A percentile compares a stretch with the other conserved stretches of the same genome.
Evolutionary conservation across 2,888 invertebrate species (phyloP).

Genomic region (Drosophila emarginata): DNA sequence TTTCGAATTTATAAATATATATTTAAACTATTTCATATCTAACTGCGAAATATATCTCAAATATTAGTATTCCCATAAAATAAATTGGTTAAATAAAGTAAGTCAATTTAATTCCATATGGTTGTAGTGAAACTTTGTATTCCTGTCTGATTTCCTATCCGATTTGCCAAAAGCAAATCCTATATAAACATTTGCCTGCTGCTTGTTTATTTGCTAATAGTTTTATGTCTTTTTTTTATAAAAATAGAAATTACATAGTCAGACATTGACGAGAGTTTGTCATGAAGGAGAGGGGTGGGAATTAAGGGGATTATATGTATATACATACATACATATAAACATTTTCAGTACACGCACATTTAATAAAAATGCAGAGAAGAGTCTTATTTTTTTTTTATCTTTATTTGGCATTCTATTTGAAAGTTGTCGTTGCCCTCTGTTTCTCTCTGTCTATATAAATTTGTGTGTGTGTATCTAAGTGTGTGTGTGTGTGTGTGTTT

Average conservation of each 20-base stretch:
- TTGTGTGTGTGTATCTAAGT: constrained; percentile 2
- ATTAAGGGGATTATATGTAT: background rate
- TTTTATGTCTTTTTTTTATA: constrained; percentile 24
- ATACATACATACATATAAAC: no score
- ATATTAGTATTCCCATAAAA: no score
- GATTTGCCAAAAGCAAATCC: background rate
- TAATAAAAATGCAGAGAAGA: constrained; percentile 36
- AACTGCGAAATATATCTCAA: no score
- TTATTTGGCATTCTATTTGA: constrained; percentile 67
- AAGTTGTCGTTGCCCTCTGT: constrained; percentile 27
- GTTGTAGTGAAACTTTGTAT: background rate
- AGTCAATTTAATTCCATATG: no score
- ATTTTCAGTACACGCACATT: constrained; percentile 12
- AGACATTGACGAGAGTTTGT: constrained; percentile 4
- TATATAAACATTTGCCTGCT: constrained; percentile 6
- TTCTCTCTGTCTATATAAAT: no score
- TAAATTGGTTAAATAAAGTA: no score
- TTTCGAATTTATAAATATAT: no score
- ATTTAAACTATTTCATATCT: no score
- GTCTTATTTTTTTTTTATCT: constrained; percentile 38
- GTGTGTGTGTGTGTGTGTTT: constrained; percentile 2
- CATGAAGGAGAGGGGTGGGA: background rate
- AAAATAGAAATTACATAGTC: constrained; percentile 52
- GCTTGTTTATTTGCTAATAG: constrained; percentile 25
- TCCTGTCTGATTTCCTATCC: background rate